These are phyloP conservation scores for Asbolus verrucosus DNA, from an alignment of 1,140 invertebrate genomes.

Conservation along the genomic window DNA sequence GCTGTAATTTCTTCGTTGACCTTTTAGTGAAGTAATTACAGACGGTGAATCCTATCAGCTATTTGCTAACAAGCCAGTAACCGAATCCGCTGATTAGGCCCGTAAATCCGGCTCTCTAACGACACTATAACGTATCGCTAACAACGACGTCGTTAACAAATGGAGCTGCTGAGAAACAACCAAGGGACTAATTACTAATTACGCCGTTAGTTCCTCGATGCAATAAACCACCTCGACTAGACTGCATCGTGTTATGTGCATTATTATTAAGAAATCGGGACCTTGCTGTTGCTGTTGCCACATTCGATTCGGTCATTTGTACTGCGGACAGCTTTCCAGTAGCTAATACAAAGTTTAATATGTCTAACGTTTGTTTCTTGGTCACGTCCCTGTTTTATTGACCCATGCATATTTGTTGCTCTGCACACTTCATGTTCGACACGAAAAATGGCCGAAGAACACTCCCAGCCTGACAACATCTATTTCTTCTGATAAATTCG, in stretches of 20 bases:
- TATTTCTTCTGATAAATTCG: no score
- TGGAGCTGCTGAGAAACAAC: constrained; percentile 46
- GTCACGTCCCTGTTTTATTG: constrained; percentile 24
- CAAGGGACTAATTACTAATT: constrained; percentile 45
- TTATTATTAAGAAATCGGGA: neutral
- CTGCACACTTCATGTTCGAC: no score
- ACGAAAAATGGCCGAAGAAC: no score
- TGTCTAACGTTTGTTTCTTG: no score
- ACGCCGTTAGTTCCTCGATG: constrained; percentile 33
- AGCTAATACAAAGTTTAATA: no score
- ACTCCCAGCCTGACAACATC: no score
- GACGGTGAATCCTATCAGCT: constrained; percentile 46
- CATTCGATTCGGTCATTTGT: neutral
- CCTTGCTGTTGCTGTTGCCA: neutral
- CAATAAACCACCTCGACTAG: constrained; percentile 36
- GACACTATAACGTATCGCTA: constrained; percentile 54
- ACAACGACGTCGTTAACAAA: constrained; percentile 52
- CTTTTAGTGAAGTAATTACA: constrained; percentile 43
- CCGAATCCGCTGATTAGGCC: constrained; percentile 52
- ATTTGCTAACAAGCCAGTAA: constrained; percentile 51
- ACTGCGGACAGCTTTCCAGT: constrained; percentile 7
- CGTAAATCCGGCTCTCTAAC: constrained; percentile 51
- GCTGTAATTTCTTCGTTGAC: constrained; percentile 41
- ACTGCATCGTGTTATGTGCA: constrained; percentile 17
- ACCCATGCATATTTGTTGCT: constrained; percentile 5